A percentile compares a stretch with the other conserved stretches of the same genome.
Conservation (phyloP, 2,797 vertebrate species). For the Sebastes trivittatus region DNA sequence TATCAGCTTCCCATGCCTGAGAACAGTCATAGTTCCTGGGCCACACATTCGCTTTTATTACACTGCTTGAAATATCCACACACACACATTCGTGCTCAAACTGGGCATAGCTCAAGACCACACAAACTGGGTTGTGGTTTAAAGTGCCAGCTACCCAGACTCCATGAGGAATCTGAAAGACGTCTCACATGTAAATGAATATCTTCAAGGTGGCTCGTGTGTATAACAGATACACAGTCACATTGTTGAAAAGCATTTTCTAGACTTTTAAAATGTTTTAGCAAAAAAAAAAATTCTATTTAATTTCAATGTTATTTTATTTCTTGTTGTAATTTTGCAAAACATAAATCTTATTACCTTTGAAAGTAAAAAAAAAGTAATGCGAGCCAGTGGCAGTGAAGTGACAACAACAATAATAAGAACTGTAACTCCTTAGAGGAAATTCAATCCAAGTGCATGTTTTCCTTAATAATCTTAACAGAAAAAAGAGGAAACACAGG, state of each 20-base stretch:
- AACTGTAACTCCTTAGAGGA: neutral
- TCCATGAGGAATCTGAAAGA: slow-evolving; percentile 23
- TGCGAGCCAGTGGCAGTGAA: neutral
- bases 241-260: neutral
- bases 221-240: neutral
- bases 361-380: neutral
- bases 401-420: neutral
- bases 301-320: neutral
- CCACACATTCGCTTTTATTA: slow-evolving; percentile 59
- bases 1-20: slow-evolving; percentile 59
- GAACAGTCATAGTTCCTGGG: slow-evolving; percentile 42
- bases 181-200: slow-evolving; percentile 11
- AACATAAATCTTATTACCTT: neutral
- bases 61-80: slow-evolving; percentile 64
- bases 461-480: neutral
- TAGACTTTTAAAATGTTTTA: neutral
- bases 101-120: slow-evolving; percentile 37
- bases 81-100: slow-evolving; percentile 49
- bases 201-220: neutral
- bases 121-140: slow-evolving; percentile 37
- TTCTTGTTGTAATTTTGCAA: neutral
- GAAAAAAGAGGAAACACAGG: neutral
- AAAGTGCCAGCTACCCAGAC: slow-evolving; percentile 11
- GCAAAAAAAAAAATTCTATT: neutral
- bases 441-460: neutral